A percentile compares a stretch with the other conserved stretches of the same genome.
phyloP scores from a whole-genome alignment of 2,888 invertebrate species.

The Phlogophora meticulosa region DNA sequence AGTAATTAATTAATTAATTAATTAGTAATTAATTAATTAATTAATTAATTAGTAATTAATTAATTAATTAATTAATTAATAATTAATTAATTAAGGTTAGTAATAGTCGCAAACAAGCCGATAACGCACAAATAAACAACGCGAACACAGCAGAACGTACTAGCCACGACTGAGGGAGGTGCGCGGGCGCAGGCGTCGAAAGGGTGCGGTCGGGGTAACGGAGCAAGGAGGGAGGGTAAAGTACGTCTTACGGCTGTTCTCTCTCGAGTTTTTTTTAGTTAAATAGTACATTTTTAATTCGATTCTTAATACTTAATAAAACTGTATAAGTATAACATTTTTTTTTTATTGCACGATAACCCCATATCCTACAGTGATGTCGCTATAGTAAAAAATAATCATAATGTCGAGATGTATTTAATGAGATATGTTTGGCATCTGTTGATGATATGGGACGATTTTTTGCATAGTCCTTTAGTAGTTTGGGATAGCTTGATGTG shows the following conservation, averaged over 20 bases:
- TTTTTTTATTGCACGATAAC: slow-evolving; percentile 36
- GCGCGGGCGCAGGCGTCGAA: slow-evolving; percentile 28
- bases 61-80: too few species aligned
- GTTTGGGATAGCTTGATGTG: too few species aligned
- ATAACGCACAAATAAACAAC: slow-evolving; percentile 32
- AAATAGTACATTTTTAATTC: slow-evolving; percentile 33
- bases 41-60: too few species aligned
- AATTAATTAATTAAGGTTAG: too few species aligned
- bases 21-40: too few species aligned
- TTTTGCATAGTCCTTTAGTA: too few species aligned
- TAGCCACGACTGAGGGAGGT: slow-evolving; percentile 3
- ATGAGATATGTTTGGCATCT: slow-evolving; percentile 33
- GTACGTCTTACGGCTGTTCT: slow-evolving; percentile 31
- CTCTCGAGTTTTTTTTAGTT: slow-evolving; percentile 32
- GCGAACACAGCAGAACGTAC: slow-evolving; percentile 22
- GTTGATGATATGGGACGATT: slow-evolving; percentile 29
- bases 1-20: too few species aligned
- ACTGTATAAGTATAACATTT: slow-evolving; percentile 34
- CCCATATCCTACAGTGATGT: slow-evolving; percentile 34
- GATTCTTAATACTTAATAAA: slow-evolving; percentile 32
- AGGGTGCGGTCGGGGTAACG: slow-evolving; percentile 28
- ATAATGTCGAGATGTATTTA: slow-evolving; percentile 30
- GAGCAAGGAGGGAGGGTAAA: slow-evolving; percentile 27
- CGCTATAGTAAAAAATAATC: slow-evolving; percentile 33
- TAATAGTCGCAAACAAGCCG: slow-evolving; percentile 38